A percentile compares a stretch with the other conserved stretches of the same genome.
These are phyloP conservation scores for Patella depressa DNA, from an alignment of 2,888 invertebrate genomes.

Conservation along the genomic window DNA sequence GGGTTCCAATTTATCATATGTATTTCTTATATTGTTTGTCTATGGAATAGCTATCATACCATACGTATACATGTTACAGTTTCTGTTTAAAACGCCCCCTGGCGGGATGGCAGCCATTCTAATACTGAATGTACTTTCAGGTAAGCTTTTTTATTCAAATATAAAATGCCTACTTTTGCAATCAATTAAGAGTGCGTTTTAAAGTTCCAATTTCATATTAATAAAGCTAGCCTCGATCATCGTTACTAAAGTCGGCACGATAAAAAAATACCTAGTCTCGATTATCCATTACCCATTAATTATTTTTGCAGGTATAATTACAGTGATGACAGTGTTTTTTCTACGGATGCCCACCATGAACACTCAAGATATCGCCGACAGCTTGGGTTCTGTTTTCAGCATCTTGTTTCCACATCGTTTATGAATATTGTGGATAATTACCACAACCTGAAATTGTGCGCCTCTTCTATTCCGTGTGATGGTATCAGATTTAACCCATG, in stretches of 20 bases:
- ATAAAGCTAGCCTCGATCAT: no score
- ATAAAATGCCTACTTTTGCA: conserved; percentile 42
- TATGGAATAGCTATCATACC: conserved; percentile 84
- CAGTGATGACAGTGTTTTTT: conserved; percentile 80
- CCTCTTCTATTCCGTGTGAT: conserved; percentile 21
- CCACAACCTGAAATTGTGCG: conserved; percentile 68
- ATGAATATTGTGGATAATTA: conserved; percentile 71
- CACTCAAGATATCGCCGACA: conserved; percentile 75
- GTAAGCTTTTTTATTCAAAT: conserved; percentile 69
- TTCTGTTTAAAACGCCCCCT: conserved; percentile 81
- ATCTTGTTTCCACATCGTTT: conserved; percentile 77
- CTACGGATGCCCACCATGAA: conserved; percentile 77
- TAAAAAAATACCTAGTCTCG: neutral
- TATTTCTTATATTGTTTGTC: conserved; percentile 77
- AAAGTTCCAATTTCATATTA: no score
- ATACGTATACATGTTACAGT: conserved; percentile 80
- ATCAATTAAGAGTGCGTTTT: no score
- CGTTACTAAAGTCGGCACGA: no score
- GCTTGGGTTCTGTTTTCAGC: conserved; percentile 79
- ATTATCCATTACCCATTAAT: conserved; percentile 11
- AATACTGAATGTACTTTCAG: conserved; percentile 81
- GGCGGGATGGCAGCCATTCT: conserved; percentile 82
- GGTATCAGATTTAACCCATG: conserved; percentile 37
- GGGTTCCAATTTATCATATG: conserved; percentile 52
- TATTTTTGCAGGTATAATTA: conserved; percentile 78